phyloP scores from a whole-genome alignment of 1,140 invertebrate species.

The Drosophila sechellia region DNA sequence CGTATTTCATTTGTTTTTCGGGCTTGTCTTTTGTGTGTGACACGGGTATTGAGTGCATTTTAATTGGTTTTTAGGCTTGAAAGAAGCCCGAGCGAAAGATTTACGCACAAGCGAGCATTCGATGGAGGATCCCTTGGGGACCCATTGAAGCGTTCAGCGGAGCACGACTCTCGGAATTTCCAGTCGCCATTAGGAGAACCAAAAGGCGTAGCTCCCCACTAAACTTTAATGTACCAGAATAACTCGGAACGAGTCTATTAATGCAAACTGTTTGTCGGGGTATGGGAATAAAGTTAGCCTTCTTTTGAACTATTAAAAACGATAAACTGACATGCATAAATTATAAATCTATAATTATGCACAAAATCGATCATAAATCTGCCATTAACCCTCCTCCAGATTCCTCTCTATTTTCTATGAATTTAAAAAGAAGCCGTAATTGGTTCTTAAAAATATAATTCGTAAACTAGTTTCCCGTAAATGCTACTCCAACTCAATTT shows the following conservation, averaged over 20 bases:
- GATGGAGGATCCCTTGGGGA: slow-evolving; percentile 17
- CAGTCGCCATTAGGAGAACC: background rate
- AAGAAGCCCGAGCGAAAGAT: slow-evolving; percentile 48
- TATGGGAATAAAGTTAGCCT: background rate
- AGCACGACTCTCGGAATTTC: slow-evolving; percentile 25
- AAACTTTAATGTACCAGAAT: background rate
- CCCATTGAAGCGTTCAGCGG: slow-evolving; percentile 38
- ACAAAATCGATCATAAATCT: too few relatives aligned
- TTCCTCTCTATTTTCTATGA: too few relatives aligned
- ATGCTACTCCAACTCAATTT: background rate
- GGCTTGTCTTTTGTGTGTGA: slow-evolving; percentile 51
- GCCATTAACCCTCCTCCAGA: too few relatives aligned
- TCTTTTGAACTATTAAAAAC: too few relatives aligned
- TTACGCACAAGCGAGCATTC: slow-evolving; percentile 45
- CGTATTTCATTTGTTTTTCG: slow-evolving; percentile 50
- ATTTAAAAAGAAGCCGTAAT: too few relatives aligned
- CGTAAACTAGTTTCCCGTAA: too few relatives aligned
- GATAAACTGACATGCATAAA: too few relatives aligned
- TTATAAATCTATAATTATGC: too few relatives aligned
- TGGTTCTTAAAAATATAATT: too few relatives aligned
- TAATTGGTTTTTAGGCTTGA: slow-evolving; percentile 73
- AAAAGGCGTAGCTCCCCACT: background rate
- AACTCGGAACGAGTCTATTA: background rate
- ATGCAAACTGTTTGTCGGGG: background rate
- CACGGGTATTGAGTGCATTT: slow-evolving; percentile 70